Conservation (phyloP, 2,888 invertebrate genomes). For the Sesamia inferens region DNA sequence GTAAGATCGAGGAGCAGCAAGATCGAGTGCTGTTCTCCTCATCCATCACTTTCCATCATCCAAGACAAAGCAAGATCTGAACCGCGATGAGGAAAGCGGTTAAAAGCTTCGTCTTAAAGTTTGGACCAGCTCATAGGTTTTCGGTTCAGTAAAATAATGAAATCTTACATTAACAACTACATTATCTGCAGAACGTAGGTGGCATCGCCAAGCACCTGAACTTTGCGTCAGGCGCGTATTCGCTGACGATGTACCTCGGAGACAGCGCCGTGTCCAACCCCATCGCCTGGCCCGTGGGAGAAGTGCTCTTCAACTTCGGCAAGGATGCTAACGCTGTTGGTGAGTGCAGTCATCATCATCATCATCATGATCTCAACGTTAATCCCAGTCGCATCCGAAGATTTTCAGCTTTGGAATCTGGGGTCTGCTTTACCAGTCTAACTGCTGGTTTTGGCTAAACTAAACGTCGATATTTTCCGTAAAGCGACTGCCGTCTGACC, state of each 20-base stretch:
- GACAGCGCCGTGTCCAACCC: constrained; percentile 97
- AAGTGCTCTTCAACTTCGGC: constrained; percentile 93
- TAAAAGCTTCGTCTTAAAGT: background rate
- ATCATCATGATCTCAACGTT: no score
- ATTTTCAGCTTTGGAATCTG: no score
- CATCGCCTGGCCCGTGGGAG: constrained; percentile 95
- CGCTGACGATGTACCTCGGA: constrained; percentile 96
- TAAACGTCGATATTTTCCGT: no score
- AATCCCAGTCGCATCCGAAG: no score
- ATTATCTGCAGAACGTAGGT: constrained; percentile 92
- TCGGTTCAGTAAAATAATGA: background rate
- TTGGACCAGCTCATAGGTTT: no score
- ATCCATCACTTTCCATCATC: background rate
- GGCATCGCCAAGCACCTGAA: constrained; percentile 94
- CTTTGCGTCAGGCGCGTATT: constrained; percentile 94
- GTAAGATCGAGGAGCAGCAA: no score
- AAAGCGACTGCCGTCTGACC: no score
- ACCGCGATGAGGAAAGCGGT: background rate
- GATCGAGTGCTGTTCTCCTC: background rate
- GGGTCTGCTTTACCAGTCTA: no score
- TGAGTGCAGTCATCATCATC: constrained; percentile 62
- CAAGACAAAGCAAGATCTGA: background rate
- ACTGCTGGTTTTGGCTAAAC: no score
- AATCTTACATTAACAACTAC: background rate
- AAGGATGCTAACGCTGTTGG: constrained; percentile 80